A percentile compares a stretch with the other conserved stretches of the same genome.
Evolutionary conservation across 2,888 invertebrate genomes (phyloP).

Genomic region (Eilema sororculum): DNA sequence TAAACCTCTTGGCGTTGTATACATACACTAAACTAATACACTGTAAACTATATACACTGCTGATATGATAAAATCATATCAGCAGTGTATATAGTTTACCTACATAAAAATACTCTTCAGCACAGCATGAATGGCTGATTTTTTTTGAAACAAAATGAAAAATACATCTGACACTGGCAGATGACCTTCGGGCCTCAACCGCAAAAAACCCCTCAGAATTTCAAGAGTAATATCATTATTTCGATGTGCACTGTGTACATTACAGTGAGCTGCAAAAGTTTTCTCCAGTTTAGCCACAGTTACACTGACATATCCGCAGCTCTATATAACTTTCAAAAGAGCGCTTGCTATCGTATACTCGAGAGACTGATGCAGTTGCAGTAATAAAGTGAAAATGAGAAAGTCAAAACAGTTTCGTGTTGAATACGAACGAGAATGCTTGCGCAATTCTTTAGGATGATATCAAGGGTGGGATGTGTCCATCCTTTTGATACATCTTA

Average conservation of each 20-base stretch:
- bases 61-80: no score
- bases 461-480: no score
- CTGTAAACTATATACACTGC: no score
- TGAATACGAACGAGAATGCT: no score
- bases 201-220: no score
- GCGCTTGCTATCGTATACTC: neutral
- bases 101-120: neutral
- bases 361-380: neutral
- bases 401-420: neutral
- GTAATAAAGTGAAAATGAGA: neutral
- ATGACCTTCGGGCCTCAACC: neutral
- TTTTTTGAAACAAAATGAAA: neutral
- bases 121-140: neutral
- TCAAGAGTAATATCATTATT: neutral
- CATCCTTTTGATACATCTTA: no score
- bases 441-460: no score
- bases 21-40: no score
- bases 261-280: neutral
- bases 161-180: neutral
- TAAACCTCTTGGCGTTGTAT: no score
- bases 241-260: neutral
- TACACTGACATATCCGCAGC: neutral
- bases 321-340: neutral
- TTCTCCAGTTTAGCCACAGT: neutral
- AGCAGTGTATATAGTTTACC: neutral